A percentile compares a stretch with the other conserved stretches of the same genome.
phyloP scores from a whole-genome alignment of 2,888 invertebrate species.

The Odontothrips loti region DNA sequence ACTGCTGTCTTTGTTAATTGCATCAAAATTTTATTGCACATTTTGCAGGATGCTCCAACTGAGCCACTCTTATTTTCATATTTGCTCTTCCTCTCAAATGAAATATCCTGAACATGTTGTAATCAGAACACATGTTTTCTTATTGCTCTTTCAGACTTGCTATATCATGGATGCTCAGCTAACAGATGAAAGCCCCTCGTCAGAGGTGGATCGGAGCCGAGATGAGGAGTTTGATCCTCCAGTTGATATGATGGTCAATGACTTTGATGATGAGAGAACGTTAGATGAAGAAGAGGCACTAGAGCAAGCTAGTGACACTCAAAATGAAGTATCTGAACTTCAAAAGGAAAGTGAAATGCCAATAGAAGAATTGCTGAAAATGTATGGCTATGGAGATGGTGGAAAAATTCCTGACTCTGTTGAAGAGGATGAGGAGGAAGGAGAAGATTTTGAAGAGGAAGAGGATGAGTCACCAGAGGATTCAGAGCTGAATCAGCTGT shows the following conservation, averaged over 20 bases:
- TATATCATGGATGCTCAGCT: neutral
- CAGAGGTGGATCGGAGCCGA: constrained; percentile 31
- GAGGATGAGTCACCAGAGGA: constrained; percentile 35
- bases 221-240: constrained; percentile 80
- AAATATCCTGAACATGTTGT: too few species aligned
- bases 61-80: too few species aligned
- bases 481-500: constrained; percentile 36
- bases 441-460: constrained; percentile 27
- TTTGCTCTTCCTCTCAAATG: too few species aligned
- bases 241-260: constrained; percentile 95
- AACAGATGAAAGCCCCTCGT: neutral
- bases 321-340: constrained; percentile 82
- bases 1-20: too few species aligned
- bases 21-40: too few species aligned
- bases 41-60: too few species aligned
- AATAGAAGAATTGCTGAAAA: constrained; percentile 82
- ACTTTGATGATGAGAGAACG: constrained; percentile 95
- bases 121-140: neutral
- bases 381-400: constrained; percentile 69
- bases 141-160: neutral
- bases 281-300: constrained; percentile 95
- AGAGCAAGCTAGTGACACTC: constrained; percentile 80
- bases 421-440: constrained; percentile 25
- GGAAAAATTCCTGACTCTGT: constrained; percentile 28
- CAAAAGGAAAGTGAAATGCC: constrained; percentile 90